Percentiles rank a stretch among this genome's conserved stretches.
phyloP scores from a whole-genome alignment of 2,113 vertebrate genomes.

The Oryzias melastigma region DNA sequence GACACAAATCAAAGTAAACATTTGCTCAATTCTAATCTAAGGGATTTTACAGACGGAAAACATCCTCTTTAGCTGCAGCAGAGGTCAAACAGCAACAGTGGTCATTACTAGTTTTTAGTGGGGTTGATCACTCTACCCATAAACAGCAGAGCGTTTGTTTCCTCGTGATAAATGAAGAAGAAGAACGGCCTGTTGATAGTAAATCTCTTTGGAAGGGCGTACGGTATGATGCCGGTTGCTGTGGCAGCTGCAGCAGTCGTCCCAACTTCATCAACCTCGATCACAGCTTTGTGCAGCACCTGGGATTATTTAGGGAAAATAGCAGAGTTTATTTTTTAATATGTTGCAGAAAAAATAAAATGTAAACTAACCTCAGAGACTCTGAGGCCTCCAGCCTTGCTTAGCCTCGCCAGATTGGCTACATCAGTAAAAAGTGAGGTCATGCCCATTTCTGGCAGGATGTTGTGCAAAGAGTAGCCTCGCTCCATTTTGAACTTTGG shows the following conservation, averaged over 20 bases:
- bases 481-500: conserved; percentile 90
- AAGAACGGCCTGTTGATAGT: conserved; percentile 84
- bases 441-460: conserved; percentile 84
- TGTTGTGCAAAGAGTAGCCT: conserved; percentile 82
- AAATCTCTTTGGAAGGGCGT: conserved; percentile 78
- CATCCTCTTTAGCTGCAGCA: neutral
- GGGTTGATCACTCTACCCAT: conserved; percentile 90
- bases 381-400: conserved; percentile 62
- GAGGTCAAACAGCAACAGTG: neutral
- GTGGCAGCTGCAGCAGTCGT: conserved; percentile 81
- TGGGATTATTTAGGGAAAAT: conserved; percentile 45
- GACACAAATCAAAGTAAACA: too few relatives aligned
- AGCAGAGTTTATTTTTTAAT: neutral
- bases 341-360: neutral
- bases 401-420: conserved; percentile 83
- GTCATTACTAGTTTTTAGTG: conserved; percentile 53
- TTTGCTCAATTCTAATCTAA: neutral
- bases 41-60: neutral
- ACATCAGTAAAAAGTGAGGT: conserved; percentile 73
- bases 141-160: conserved; percentile 83
- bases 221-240: conserved; percentile 76
- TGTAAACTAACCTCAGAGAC: conserved; percentile 81
- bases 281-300: conserved; percentile 86
- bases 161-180: conserved; percentile 89
- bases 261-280: conserved; percentile 87